Evolutionary conservation across 2,797 vertebrate species (phyloP).

Genomic region (Peromyscus melanophrys): DNA sequence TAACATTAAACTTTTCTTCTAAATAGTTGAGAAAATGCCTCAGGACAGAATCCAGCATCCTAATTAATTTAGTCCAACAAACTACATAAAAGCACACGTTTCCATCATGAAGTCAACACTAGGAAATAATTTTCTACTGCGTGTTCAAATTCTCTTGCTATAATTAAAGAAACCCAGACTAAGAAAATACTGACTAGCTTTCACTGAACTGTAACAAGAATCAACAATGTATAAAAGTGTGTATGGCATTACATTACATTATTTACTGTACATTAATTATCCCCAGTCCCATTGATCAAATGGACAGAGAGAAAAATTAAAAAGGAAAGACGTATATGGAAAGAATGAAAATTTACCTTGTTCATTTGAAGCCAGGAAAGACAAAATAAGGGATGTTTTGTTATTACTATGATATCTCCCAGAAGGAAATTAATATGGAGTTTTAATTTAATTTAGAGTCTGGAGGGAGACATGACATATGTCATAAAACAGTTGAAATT

Average conservation of each 20-base stretch:
- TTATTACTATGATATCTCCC: not conserved
- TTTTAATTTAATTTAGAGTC: not conserved
- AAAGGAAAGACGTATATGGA: not conserved
- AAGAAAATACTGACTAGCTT: conserved; percentile 51
- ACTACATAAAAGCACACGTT: conserved; percentile 36
- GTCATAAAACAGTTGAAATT: not conserved
- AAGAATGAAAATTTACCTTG: not conserved
- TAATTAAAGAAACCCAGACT: conserved; percentile 57
- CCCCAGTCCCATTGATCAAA: not conserved
- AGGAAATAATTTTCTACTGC: conserved; percentile 53
- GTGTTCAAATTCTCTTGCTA: conserved; percentile 42
- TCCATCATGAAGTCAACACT: conserved; percentile 37
- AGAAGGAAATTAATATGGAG: not conserved
- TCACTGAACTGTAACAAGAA: conserved; percentile 22
- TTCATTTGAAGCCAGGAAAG: not conserved
- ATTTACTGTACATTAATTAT: not conserved
- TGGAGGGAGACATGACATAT: not conserved
- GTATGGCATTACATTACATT: not conserved
- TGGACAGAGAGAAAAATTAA: too few relatives aligned
- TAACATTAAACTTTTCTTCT: conserved; percentile 59
- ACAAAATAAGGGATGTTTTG: not conserved
- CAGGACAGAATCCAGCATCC: conserved; percentile 30
- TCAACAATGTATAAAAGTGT: not conserved
- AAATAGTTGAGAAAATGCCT: conserved; percentile 60
- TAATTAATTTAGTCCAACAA: conserved; percentile 69